Conservation (phyloP, 1,140 invertebrate genomes). For the Drosophila setifemur region DNA sequence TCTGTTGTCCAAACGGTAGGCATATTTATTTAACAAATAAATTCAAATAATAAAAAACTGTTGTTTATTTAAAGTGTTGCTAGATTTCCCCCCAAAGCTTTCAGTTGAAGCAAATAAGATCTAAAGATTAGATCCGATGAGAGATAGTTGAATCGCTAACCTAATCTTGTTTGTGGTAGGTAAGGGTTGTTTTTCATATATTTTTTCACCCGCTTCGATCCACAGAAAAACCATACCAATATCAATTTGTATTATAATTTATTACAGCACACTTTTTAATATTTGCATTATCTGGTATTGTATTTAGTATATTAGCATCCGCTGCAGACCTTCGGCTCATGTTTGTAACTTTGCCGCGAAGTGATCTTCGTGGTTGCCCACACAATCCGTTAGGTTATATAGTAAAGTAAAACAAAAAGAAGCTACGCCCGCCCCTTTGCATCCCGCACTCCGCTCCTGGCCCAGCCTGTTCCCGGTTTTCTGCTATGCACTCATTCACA, state of each 20-base stretch:
- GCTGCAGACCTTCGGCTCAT: conserved; percentile 3
- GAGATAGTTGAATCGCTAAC: too few species aligned
- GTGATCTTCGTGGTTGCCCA: not conserved
- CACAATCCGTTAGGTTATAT: conserved; percentile 1
- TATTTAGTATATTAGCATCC: not conserved
- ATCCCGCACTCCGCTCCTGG: conserved; percentile 9
- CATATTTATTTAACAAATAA: too few species aligned
- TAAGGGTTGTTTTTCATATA: too few species aligned
- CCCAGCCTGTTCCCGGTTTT: conserved; percentile 43
- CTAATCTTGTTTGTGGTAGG: too few species aligned
- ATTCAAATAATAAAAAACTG: too few species aligned
- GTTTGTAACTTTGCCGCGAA: conserved; percentile 23
- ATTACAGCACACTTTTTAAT: conserved; percentile 13
- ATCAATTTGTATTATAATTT: conserved; percentile 21
- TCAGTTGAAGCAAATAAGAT: too few species aligned
- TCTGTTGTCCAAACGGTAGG: too few species aligned
- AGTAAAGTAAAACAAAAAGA: conserved; percentile 21
- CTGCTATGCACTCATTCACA: conserved; percentile 42
- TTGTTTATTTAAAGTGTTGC: too few species aligned
- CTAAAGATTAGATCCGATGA: too few species aligned
- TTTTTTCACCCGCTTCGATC: too few species aligned
- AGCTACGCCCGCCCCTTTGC: conserved; percentile 1
- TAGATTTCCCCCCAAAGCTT: too few species aligned
- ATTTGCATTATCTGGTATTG: conserved; percentile 10
- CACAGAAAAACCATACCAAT: too few species aligned